These are phyloP conservation scores for Perizoma affinitatum DNA, from an alignment of 2,888 invertebrate genomes.

Conservation along the genomic window DNA sequence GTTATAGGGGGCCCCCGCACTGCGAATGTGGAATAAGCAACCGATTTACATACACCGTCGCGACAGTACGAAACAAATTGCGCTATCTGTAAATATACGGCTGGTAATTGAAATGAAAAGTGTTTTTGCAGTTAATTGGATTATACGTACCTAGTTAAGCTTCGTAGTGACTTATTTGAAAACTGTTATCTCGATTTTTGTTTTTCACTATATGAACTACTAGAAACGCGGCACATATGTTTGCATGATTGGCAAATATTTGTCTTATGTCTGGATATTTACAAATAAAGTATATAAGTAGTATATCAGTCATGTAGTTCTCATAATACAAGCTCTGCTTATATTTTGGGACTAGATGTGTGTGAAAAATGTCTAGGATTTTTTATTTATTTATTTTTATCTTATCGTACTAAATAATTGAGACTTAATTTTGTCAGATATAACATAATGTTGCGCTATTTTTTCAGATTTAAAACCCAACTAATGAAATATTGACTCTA, in stretches of 20 bases:
- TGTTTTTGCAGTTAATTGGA: slow-evolving; percentile 25
- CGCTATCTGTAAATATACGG: slow-evolving; percentile 64
- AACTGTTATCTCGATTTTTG: too few species aligned
- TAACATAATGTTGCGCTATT: neutral
- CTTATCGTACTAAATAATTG: too few species aligned
- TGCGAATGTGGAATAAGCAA: slow-evolving; percentile 73
- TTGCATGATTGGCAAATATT: too few species aligned
- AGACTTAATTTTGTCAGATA: too few species aligned
- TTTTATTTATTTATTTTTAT: too few species aligned
- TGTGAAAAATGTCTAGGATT: too few species aligned
- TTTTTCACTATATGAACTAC: too few species aligned
- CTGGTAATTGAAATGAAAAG: slow-evolving; percentile 58
- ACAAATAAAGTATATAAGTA: too few species aligned
- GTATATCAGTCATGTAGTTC: too few species aligned
- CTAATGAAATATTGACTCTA: slow-evolving; percentile 35
- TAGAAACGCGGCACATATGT: too few species aligned
- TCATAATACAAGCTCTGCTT: neutral
- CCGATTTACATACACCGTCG: slow-evolving; percentile 74
- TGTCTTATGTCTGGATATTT: too few species aligned
- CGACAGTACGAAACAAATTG: slow-evolving; percentile 59
- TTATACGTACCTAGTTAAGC: slow-evolving; percentile 6
- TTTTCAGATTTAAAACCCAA: slow-evolving; percentile 7
- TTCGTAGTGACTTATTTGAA: too few species aligned
- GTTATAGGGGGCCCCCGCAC: slow-evolving; percentile 63
- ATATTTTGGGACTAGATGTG: neutral